A percentile compares a stretch with the other conserved stretches of the same genome.
These are phyloP conservation scores for Drosophila baimaii DNA, from an alignment of 1,140 invertebrate genomes.

Conservation along the genomic window DNA sequence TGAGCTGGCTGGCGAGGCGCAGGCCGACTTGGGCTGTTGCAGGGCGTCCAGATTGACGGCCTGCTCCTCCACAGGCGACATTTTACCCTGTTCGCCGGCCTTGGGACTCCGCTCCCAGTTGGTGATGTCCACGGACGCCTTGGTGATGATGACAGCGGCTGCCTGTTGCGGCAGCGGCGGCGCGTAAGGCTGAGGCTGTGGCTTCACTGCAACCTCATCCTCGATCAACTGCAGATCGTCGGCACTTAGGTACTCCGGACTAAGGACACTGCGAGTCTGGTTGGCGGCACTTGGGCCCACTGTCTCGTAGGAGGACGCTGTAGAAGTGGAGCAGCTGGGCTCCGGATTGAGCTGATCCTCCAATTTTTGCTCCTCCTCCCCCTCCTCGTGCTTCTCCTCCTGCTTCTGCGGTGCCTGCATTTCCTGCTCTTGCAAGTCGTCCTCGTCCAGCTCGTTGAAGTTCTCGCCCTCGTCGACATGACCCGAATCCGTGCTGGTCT, in stretches of 20 bases:
- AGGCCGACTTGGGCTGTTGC: constrained; percentile 86
- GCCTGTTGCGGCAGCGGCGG: constrained; percentile 26
- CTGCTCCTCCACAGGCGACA: constrained; percentile 72
- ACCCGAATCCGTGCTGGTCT: constrained; percentile 84
- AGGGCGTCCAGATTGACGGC: constrained; percentile 73
- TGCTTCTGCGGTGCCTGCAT: not conserved
- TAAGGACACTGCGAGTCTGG: constrained; percentile 59
- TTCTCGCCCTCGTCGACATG: constrained; percentile 85
- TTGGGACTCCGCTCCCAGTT: constrained; percentile 82
- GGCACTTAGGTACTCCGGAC: constrained; percentile 78
- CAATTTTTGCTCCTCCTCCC: constrained; percentile 1
- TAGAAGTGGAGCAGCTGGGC: constrained; percentile 76
- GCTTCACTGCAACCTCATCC: constrained; percentile 51
- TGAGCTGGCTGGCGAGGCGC: constrained; percentile 91
- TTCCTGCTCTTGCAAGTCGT: constrained; percentile 14
- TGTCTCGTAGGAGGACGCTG: constrained; percentile 81
- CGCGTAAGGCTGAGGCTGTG: constrained; percentile 1
- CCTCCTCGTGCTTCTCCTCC: constrained; percentile 2
- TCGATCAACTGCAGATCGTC: constrained; percentile 72
- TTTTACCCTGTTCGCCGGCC: constrained; percentile 59
- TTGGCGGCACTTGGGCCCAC: constrained; percentile 61
- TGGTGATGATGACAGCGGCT: constrained; percentile 87
- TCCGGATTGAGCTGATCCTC: constrained; percentile 23
- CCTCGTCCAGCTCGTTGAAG: constrained; percentile 67
- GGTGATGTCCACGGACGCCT: constrained; percentile 87